Percentiles rank a stretch among this genome's conserved stretches.
Conservation (phyloP, 2,888 invertebrate genomes). For the Gymnosoma rotundatum region DNA sequence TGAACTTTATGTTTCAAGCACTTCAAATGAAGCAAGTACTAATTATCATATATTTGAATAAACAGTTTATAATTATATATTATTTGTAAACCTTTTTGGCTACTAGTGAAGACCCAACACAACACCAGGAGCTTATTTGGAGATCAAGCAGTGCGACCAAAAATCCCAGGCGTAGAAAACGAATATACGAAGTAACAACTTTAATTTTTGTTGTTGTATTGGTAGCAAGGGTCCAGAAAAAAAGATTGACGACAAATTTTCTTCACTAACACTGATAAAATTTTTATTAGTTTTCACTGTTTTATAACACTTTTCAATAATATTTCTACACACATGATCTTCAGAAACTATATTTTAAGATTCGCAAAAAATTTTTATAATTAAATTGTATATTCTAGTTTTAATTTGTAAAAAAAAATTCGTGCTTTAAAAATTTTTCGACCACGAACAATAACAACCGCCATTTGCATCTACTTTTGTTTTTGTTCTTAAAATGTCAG, state of each 20-base stretch:
- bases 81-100: conserved; percentile 21
- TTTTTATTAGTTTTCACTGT: conserved; percentile 54
- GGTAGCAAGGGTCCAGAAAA: conserved; percentile 70
- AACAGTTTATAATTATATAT: conserved; percentile 25
- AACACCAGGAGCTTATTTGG: conserved; percentile 66
- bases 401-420: conserved; percentile 79
- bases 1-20: not conserved
- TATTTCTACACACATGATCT: conserved; percentile 69
- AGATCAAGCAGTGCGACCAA: conserved; percentile 65
- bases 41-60: conserved; percentile 18
- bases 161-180: conserved; percentile 69
- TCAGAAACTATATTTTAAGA: conserved; percentile 73
- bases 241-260: conserved; percentile 71
- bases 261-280: conserved; percentile 47
- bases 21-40: conserved; percentile 1
- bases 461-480: conserved; percentile 99
- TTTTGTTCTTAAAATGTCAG: too few species aligned
- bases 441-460: conserved; percentile 99
- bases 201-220: conserved; percentile 65
- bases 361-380: conserved; percentile 75
- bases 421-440: conserved; percentile 78
- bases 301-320: conserved; percentile 59
- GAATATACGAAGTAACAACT: conserved; percentile 69
- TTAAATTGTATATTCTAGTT: conserved; percentile 76
- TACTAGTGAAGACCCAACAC: conserved; percentile 59